phyloP scores from a whole-genome alignment of 1,140 invertebrate genomes.

The Phortica variegata region DNA sequence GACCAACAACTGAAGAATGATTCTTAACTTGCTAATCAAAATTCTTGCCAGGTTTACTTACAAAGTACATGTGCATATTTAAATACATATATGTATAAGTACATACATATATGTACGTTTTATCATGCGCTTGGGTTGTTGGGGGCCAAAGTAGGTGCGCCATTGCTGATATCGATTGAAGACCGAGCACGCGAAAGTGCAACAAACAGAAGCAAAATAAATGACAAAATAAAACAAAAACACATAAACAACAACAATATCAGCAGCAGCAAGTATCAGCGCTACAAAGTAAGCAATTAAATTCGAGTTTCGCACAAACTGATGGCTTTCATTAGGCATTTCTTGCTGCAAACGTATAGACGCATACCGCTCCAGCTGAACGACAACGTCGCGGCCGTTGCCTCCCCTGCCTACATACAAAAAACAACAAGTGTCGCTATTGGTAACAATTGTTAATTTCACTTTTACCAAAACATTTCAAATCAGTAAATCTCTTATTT shows the following conservation, averaged over 20 bases:
- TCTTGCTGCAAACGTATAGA: constrained; percentile 30
- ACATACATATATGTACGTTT: constrained; percentile 9
- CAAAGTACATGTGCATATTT: no score
- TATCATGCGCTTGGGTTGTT: no score
- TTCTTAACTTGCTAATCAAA: constrained; percentile 47
- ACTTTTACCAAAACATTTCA: constrained; percentile 5
- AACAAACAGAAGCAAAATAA: no score
- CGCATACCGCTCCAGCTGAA: constrained; percentile 9
- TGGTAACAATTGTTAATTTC: no score
- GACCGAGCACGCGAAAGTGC: no score
- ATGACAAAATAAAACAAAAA: no score
- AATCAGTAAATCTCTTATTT: constrained; percentile 11
- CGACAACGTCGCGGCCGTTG: constrained; percentile 7
- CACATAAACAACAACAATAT: no score
- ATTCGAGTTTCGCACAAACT: constrained; percentile 7
- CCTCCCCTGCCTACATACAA: constrained; percentile 7
- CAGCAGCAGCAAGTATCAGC: constrained; percentile 46
- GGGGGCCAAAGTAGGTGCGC: no score
- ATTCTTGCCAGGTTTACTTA: constrained; percentile 13
- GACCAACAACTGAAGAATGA: no score
- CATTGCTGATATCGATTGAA: no score
- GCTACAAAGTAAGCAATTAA: constrained; percentile 11
- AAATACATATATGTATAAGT: no score
- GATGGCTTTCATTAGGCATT: constrained; percentile 45
- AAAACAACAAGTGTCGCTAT: constrained; percentile 1